Evolutionary conservation across 2,113 vertebrate genomes (phyloP), one percentile per base, ranked within the genome.

Genomic region (Coptodon rendalli): DNA sequence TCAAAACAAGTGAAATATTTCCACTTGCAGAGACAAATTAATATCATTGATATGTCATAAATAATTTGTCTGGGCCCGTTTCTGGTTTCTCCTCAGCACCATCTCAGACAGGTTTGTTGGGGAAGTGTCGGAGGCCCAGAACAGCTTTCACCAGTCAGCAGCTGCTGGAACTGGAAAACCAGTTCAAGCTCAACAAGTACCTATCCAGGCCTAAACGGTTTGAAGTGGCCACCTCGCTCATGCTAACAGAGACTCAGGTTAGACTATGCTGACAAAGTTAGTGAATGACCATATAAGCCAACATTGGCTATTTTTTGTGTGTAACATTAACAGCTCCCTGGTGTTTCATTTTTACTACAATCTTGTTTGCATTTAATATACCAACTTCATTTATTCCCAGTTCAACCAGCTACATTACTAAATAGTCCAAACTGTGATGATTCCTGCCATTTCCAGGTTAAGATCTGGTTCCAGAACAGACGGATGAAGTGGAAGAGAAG

Each of bases 401-500:
- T 48, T 48, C 24, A 78, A 16, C 24, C 71, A 19, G 14, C 24
- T 17, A 19, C 43, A 76, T 45, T 45, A 68, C 36, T 68, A 68
- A 40, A 61, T 43, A 6, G 6, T 17, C 5, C 14, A 82, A 29
- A 31, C 68, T 57, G 24, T 19, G 5, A 11, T 31, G 48, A 27
- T 40, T 79, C 1, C 22, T 87, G 22, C 84, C 63, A 9, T 88
- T 34, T 61, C 81, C 40, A 97, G 97, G 97, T 97, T 22, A 97
- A 97, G 86, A 97, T 97, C 82, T 97, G 97, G 97, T 97, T 97
- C 92, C 97, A 97, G 94, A 97, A 97, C 95, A 92, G 97, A 24
- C 95, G 97, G 2, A 97, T 97, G 97, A 97, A 97, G 89, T 97
- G 97, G 97, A 97, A 97, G 85, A 94, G 97, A 56, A 96, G 96